Evolutionary conservation across 2,113 vertebrate species (phyloP).

Genomic region (Burhinus oedicnemus): DNA sequence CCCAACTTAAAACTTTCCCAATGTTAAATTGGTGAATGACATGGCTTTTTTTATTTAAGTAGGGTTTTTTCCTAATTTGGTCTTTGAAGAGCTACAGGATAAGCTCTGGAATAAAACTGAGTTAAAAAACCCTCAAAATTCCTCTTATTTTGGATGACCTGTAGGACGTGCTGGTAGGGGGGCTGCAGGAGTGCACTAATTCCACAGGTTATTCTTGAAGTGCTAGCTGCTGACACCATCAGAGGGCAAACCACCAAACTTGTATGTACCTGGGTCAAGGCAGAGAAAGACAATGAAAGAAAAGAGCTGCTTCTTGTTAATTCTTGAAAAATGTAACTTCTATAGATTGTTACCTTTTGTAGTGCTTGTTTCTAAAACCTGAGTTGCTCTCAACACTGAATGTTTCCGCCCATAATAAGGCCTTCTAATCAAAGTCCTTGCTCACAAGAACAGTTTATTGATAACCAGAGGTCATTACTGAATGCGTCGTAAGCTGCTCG

Average conservation of each 20-base stretch:
- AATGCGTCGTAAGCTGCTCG: not conserved
- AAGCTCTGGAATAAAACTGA: not conserved
- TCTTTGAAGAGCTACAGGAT: not conserved
- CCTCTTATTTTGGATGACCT: not conserved
- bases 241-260: not conserved
- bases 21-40: not conserved
- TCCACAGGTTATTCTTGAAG: not conserved
- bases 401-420: not conserved
- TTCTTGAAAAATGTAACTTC: not conserved
- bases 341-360: not conserved
- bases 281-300: not conserved
- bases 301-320: not conserved
- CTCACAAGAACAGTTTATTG: not conserved
- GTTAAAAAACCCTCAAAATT: not conserved
- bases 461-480: not conserved
- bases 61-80: not conserved
- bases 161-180: not conserved
- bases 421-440: not conserved
- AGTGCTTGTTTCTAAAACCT: not conserved
- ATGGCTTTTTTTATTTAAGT: not conserved
- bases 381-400: not conserved
- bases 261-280: not conserved
- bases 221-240: not conserved
- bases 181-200: fast-evolving
- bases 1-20: not conserved